A percentile compares a stretch with the other conserved stretches of the same genome.
These are phyloP conservation scores for Tortricodes alternella DNA, from an alignment of 2,888 invertebrate genomes.

Conservation along the genomic window DNA sequence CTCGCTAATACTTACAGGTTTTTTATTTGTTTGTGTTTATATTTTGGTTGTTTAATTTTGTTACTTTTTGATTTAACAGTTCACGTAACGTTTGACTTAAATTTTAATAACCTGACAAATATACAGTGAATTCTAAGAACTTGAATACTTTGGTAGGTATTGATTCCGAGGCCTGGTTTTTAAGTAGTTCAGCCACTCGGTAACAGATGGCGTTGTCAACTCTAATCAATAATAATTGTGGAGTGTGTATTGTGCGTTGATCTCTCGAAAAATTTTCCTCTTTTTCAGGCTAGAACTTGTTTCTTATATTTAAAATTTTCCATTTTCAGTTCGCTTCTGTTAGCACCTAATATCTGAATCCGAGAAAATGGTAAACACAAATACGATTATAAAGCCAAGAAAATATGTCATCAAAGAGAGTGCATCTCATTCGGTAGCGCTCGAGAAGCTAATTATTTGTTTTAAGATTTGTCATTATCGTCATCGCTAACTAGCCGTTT, in stretches of 20 bases:
- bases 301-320: no score
- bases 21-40: neutral
- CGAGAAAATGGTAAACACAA: neutral
- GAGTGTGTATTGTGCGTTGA: neutral
- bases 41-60: no score
- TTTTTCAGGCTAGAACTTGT: no score
- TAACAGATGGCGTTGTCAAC: conserved; percentile 56
- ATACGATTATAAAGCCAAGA: neutral
- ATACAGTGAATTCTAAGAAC: no score
- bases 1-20: neutral
- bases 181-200: conserved; percentile 46
- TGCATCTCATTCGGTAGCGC: conserved; percentile 27
- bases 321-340: no score
- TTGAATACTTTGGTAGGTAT: neutral
- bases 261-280: no score
- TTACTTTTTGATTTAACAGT: no score
- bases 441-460: conserved; percentile 72
- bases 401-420: conserved; percentile 7
- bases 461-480: conserved; percentile 75
- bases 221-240: neutral
- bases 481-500: conserved; percentile 76
- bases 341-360: no score
- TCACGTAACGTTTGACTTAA: neutral
- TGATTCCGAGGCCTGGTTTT: neutral
- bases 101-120: neutral